Evolutionary conservation across 1,140 invertebrate species (phyloP), one percentile per base, ranked within the genome.

Genomic region (Papilio polyxenes): DNA sequence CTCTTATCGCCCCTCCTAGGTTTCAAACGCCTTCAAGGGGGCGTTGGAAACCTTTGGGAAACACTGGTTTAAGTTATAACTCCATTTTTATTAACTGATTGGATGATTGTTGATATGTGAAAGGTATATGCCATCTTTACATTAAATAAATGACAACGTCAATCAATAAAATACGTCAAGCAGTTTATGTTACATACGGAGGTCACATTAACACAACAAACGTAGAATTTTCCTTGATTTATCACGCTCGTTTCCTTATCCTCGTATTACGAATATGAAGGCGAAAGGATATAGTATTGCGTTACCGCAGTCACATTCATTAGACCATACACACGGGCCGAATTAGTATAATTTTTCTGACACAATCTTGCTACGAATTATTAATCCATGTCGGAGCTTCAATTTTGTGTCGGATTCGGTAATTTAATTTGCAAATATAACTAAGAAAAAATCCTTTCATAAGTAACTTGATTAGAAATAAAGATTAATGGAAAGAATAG

Each of bases 221-320:
- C 31, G 31, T 40, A 72, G 8, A 62, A 31, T 31, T 31, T 31
- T 23, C 13, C 31, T 37, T 40, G 4, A 7, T 72, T 31, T 13
- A 65, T 65, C 20, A 40, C 5, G 37, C 10, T 69, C 11, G 15
- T 69, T 69, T 69, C 62, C 13, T 72, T 72, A 31, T 72, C 31
- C 11, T 72, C 31, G 37, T 72, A 72, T 72, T 65, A 65, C 23
- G 65, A 72, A 72, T 37, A 72, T 72, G 11, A 72, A 72, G 23
- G 23, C 23, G 2, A 31, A 31, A 31, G 23, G 23, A 31, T 31
- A 72, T 37, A 40, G 11, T 72, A 40, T 72, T 72, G 65, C 65
- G 13, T 40, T 72, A 37, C 65, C 13, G 62, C 20, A 10, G 1
- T 13, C 3, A 17, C 62, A 72, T 72, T 72, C 65, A 72, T 72